Evolutionary conservation across 2,797 vertebrate species (phyloP).

Genomic region (Cynodonichthys magdalenae): DNA sequence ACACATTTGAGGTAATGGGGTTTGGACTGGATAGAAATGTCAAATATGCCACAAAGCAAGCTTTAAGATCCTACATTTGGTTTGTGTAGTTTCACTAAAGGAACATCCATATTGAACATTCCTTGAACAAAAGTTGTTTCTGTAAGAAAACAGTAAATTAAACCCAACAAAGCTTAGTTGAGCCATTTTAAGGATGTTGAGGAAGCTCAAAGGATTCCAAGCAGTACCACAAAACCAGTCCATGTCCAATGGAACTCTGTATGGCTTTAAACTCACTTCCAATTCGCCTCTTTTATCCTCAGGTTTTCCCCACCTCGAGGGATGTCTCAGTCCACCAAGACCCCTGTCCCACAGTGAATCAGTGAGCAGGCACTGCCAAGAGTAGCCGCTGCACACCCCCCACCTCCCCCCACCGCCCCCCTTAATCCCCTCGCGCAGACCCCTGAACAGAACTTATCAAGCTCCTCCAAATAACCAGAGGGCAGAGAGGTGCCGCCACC

Average conservation of each 20-base stretch:
- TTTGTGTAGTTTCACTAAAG: constrained; percentile 29
- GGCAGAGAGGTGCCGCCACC: constrained; percentile 33
- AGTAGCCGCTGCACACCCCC: too few relatives aligned
- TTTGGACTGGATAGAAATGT: constrained; percentile 1
- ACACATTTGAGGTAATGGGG: constrained; percentile 18
- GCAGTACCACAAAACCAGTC: constrained; percentile 9
- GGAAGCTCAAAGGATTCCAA: constrained; percentile 20
- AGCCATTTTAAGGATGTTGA: constrained; percentile 31
- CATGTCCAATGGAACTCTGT: constrained; percentile 16
- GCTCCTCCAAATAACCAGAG: constrained; percentile 56
- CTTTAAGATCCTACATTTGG: constrained; percentile 1
- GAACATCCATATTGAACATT: constrained; percentile 36
- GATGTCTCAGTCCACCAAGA: constrained; percentile 28
- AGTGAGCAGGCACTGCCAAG: constrained; percentile 21
- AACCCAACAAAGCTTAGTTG: constrained; percentile 23
- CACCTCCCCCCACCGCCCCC: too few relatives aligned
- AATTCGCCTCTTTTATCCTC: constrained; percentile 1
- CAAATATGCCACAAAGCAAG: constrained; percentile 28
- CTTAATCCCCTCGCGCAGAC: constrained; percentile 27
- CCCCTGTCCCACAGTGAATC: constrained; percentile 30
- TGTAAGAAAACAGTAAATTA: constrained; percentile 19
- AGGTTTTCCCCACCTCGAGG: constrained; percentile 17
- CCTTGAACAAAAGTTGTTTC: constrained; percentile 1
- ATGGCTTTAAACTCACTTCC: constrained; percentile 1
- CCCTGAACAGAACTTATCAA: constrained; percentile 51